Evolutionary conservation across 2,888 invertebrate genomes (phyloP), one percentile per base, ranked within the genome.

Genomic region (Thereva nobilitata): DNA sequence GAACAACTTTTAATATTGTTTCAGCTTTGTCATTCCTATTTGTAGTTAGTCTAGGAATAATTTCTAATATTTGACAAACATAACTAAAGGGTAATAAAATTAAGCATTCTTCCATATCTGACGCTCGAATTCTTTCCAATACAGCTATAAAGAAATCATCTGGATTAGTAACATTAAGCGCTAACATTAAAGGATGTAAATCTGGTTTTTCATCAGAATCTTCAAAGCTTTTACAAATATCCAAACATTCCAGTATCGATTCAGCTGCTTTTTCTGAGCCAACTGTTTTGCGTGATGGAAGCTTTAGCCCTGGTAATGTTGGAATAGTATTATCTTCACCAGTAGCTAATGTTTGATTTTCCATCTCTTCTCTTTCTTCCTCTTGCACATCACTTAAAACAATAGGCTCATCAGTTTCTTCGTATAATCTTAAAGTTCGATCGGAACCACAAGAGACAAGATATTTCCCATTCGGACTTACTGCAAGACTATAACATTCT

Each of bases 311-410:
- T 0, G 89, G 89, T 67, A 92, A 84, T 1, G 90, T 87, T 0
- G 89, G 87, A 1, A 90, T 86, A 0, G 85, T 81, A 4, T 88
- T 87, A 76, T 85, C 86, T 67, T 91, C 91, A 0, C 89, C 91
- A 0, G 91, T 91, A 9, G 88, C 90, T 35, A 92, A 82, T 59
- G 76, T 72, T 83, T 84, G 76, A 71, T 86, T 86, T 76, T 91
- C 88, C 73, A 86, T 83, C 71, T 90, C 89, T 77, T 91, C 92
- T 44, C 94, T 89, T 75, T 90, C 91, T 76, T 89, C 86, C 76
- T 99, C 97, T 73, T 90, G 88, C 68, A 91, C 88, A 78, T 99
- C 99, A 75, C 95, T 90, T 8, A 98, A 82, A n/a, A 98, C 92
- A 53, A 99, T 84, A 3, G 92, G 88, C 80, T 98, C 95, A 44